Evolutionary conservation across 35 echinoderm and acorn worm species (phyloP).

Genomic region (Ophioderma brevispina): DNA sequence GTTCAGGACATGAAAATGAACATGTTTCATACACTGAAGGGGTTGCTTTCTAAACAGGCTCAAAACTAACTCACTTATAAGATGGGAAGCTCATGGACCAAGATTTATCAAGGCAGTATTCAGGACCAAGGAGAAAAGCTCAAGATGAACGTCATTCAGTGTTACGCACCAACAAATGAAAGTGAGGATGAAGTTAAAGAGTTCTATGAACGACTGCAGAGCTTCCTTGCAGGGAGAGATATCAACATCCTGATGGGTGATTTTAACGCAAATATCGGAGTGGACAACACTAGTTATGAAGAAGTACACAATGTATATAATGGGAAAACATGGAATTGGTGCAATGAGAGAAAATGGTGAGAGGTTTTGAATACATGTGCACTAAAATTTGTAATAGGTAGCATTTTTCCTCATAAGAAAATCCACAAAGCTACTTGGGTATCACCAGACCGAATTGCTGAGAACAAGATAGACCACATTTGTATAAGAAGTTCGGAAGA

Average conservation of each 20-base stretch:
- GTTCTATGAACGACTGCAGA: slow-evolving; percentile 20
- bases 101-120: slow-evolving; percentile 40
- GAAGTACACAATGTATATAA: slow-evolving; percentile 12
- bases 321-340: slow-evolving; percentile 33
- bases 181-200: slow-evolving; percentile 24
- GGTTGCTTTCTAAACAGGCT: slow-evolving; percentile 13
- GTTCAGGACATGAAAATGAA: slow-evolving; percentile 23
- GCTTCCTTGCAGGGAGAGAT: slow-evolving; percentile 21
- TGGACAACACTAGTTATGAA: slow-evolving; percentile 15
- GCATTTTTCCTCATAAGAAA: slow-evolving; percentile 19
- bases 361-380: slow-evolving; percentile 4
- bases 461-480: slow-evolving; percentile 20
- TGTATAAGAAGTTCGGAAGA: slow-evolving; percentile 4
- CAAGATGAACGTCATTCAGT: slow-evolving; percentile 29
- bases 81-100: slow-evolving; percentile 49
- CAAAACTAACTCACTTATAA: background rate
- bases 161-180: slow-evolving; percentile 42
- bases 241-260: slow-evolving; percentile 29
- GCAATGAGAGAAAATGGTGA: slow-evolving; percentile 29
- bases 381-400: background rate
- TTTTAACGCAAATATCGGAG: too few species aligned
- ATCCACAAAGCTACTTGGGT: slow-evolving; percentile 42
- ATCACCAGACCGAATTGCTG: background rate
- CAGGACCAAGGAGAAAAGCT: slow-evolving; percentile 3
- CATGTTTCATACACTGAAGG: slow-evolving; percentile 25